Percentiles rank a stretch among this genome's conserved stretches.
Conservation (phyloP, 2,797 vertebrate species). For the Leucoraja ocellata region DNA sequence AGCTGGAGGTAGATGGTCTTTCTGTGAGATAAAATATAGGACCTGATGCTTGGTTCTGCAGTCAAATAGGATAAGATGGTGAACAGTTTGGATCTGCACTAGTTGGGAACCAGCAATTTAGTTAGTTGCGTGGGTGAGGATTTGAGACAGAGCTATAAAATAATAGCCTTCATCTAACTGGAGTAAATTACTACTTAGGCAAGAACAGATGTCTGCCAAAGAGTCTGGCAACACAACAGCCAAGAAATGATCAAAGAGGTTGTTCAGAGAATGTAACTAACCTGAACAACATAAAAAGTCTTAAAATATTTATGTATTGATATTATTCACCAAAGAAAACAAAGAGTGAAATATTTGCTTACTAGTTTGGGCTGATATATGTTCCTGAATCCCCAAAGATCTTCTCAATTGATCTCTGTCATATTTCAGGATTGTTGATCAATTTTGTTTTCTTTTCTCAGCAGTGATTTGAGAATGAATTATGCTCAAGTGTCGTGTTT, state of each 20-base stretch:
- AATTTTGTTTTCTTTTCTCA: constrained; percentile 24
- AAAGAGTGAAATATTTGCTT: background rate
- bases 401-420: background rate
- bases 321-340: background rate
- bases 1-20: background rate
- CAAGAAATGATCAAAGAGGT: background rate
- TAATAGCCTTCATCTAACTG: background rate
- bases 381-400: background rate
- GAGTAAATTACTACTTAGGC: background rate
- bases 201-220: background rate
- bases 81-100: background rate
- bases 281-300: background rate
- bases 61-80: background rate
- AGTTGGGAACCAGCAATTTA: background rate
- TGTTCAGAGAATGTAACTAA: background rate
- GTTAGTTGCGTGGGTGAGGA: background rate
- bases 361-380: background rate
- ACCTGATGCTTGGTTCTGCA: background rate
- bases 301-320: background rate
- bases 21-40: background rate
- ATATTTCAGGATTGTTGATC: background rate
- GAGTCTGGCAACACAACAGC: background rate
- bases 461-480: constrained; percentile 14
- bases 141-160: background rate
- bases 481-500: background rate